Conservation (phyloP, 2,888 invertebrate genomes). For the Brassicogethes aeneus region DNA sequence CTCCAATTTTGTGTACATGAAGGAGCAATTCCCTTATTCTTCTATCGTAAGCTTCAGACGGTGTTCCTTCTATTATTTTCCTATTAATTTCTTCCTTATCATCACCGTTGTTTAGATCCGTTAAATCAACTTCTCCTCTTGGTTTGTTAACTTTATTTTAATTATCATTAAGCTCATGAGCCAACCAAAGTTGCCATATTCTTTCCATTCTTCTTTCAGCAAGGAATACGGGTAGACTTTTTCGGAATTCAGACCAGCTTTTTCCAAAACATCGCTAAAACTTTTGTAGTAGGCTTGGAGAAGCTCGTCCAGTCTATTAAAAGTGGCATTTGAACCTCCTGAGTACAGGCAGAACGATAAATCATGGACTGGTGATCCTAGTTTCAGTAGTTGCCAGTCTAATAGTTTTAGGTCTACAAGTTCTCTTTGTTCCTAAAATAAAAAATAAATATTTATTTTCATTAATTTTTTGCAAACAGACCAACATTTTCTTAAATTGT, state of each 20-base stretch:
- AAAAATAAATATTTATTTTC: too few relatives aligned
- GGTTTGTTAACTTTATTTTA: neutral
- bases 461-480: too few relatives aligned
- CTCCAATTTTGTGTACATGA: neutral
- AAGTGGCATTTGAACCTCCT: neutral
- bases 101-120: neutral
- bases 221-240: neutral
- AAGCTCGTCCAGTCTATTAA: neutral
- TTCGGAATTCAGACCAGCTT: neutral
- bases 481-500: too few relatives aligned
- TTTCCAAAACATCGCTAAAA: neutral
- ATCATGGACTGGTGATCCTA: conserved; percentile 8
- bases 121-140: neutral
- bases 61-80: neutral
- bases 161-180: conserved; percentile 6
- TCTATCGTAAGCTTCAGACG: neutral
- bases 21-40: neutral
- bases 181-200: conserved; percentile 6
- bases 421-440: too few relatives aligned
- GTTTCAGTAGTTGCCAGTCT: conserved; percentile 17
- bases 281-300: neutral
- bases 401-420: conserved; percentile 1
- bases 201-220: conserved; percentile 10
- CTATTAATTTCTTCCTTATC: neutral
- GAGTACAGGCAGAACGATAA: neutral